Base-by-base conservation (phyloP, 1,140 invertebrate genomes). In the Cydia splendana region DNA sequence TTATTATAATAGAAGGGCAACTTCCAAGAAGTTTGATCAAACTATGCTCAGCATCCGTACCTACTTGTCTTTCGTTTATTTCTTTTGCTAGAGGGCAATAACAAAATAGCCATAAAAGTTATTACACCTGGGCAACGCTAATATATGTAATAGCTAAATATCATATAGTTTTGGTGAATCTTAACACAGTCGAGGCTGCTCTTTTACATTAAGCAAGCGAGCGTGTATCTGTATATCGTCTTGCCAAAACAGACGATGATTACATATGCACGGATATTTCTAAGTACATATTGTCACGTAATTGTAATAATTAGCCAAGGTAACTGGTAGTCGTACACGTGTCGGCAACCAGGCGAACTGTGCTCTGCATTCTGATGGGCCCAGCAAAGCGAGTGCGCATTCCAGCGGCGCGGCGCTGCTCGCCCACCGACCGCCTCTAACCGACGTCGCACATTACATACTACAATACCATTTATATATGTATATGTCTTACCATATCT, bases 291-390 rank as follows among this genome's bases (percentile, higher is more conserved):
- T 81, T 42, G 79, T 85, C 82, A 85, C 81, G 82, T 87, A 82
- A 42, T 79, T 84, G 75, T 76, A 84, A 86, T 90, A 87, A 89
- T 90, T 89, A 86, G 80, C 80, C 82, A 87, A 89, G 86, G 85
- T 84, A 89, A 84, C 80, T 77, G 81, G 78, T 77, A 82, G 82
- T 76, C 20, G 77, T 86, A 92, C 91, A 91, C 84, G 87, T 91
- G 89, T 91, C 82, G 85, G 87, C 86, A 86, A 84, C 84, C 85
- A 84, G 80, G 79, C 53, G 71, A 73, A 77, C 48, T 87, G 86
- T 87, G 91, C 69, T 80, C 77, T 69, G 90, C 85, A 91, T 93
- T 89, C 87, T 88, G 86, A 92, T 91, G 85, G 83, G 80, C 57
- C 82, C 75, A 78, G 78, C 84, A 78, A 81, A 85, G 85, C 81